phyloP scores from a whole-genome alignment of 2,113 vertebrate species.

The Mesoclemmys tuberculata region DNA sequence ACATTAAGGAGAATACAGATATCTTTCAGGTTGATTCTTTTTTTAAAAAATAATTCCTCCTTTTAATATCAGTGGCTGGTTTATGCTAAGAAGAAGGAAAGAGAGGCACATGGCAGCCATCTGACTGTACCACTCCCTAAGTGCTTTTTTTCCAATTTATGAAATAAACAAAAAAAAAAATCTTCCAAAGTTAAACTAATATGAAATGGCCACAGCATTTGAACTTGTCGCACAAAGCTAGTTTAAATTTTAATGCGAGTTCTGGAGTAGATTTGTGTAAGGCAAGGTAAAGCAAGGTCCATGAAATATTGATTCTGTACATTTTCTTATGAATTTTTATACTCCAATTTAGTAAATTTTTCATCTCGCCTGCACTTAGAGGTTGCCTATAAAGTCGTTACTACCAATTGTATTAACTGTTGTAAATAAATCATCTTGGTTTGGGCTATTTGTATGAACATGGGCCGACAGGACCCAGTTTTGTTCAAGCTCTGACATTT shows the following conservation, averaged over 20 bases:
- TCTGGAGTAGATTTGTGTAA: constrained; percentile 98
- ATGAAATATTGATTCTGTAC: constrained; percentile 99
- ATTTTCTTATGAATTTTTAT: constrained; percentile 99
- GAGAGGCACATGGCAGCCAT: constrained; percentile 29
- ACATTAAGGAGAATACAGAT: background rate
- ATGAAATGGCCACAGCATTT: constrained; percentile 89
- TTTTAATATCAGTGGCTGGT: constrained; percentile 41
- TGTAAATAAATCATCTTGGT: constrained; percentile 85
- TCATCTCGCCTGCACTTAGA: constrained; percentile 92
- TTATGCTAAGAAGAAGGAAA: constrained; percentile 36
- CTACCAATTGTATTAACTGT: constrained; percentile 85
- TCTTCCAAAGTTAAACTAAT: constrained; percentile 87
- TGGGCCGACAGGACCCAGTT: constrained; percentile 64
- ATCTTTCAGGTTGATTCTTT: background rate
- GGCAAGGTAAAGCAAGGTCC: constrained; percentile 96
- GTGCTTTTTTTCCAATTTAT: constrained; percentile 72
- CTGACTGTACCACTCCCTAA: constrained; percentile 54
- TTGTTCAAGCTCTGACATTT: constrained; percentile 63
- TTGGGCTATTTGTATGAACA: constrained; percentile 75
- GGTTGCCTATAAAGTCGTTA: constrained; percentile 89
- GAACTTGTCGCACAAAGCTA: constrained; percentile 87
- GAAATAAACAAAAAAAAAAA: constrained; percentile 78
- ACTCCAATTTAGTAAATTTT: constrained; percentile 97
- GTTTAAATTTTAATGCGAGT: constrained; percentile 96
- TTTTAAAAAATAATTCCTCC: background rate